Percentiles rank a stretch among this genome's conserved stretches.
These are phyloP conservation scores for Linhomoeus sp. DNA, from an alignment of 2,888 invertebrate genomes.

Conservation along the genomic window DNA sequence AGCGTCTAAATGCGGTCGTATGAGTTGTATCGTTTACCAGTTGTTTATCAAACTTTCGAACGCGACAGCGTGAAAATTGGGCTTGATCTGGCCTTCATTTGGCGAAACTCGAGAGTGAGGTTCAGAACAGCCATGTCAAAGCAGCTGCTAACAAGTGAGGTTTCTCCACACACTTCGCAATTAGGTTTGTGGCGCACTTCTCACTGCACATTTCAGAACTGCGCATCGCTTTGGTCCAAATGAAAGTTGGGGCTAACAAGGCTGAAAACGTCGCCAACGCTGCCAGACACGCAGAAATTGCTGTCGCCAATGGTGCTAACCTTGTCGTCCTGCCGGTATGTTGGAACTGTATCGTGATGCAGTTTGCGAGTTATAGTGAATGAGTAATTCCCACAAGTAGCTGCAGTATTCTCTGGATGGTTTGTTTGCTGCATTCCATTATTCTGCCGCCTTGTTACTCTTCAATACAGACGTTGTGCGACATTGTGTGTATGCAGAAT, in stretches of 20 bases:
- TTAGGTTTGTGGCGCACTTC: too few relatives aligned
- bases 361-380: neutral
- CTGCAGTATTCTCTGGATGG: neutral
- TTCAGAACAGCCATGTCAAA: too few relatives aligned
- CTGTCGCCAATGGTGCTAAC: constrained; percentile 42
- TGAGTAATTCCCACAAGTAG: neutral
- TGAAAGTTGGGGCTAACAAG: constrained; percentile 54
- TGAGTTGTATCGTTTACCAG: too few relatives aligned
- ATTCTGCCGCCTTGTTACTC: neutral
- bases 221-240: constrained; percentile 54
- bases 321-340: constrained; percentile 44
- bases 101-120: too few relatives aligned
- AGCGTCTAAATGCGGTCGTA: too few relatives aligned
- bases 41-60: too few relatives aligned
- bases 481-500: neutral
- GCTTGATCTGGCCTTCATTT: too few relatives aligned
- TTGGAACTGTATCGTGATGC: too few relatives aligned
- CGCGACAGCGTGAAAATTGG: too few relatives aligned
- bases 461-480: neutral
- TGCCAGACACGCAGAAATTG: constrained; percentile 46
- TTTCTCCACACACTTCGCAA: too few relatives aligned
- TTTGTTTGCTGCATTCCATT: neutral
- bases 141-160: too few relatives aligned
- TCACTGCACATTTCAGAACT: neutral
- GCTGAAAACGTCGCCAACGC: constrained; percentile 52